phyloP scores from a whole-genome alignment of 1,140 invertebrate species.

The Schlechtendalia chinensis region DNA sequence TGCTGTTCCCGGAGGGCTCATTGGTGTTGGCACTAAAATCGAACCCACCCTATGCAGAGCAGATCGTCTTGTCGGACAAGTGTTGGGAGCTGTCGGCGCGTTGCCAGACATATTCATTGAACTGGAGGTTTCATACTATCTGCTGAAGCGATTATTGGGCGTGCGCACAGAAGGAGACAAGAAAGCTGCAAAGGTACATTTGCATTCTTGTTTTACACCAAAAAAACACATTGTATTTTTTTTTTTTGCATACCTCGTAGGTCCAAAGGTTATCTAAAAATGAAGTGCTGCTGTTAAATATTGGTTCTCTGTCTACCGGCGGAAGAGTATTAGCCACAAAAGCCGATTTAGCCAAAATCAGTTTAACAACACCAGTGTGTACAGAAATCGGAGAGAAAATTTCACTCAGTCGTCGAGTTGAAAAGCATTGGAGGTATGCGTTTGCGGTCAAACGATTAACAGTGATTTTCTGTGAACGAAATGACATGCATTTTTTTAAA shows the following conservation, averaged over 20 bases:
- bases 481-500: background rate
- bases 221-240: background rate
- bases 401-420: constrained; percentile 93
- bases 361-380: constrained; percentile 95
- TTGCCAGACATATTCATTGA: constrained; percentile 97
- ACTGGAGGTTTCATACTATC: constrained; percentile 96
- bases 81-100: constrained; percentile 94
- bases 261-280: constrained; percentile 83
- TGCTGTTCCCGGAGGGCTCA: constrained; percentile 97
- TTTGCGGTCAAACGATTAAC: background rate
- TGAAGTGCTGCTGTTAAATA: constrained; percentile 96
- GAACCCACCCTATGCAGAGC: constrained; percentile 97
- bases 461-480: no score
- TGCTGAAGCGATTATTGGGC: constrained; percentile 90
- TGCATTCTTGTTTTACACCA: background rate
- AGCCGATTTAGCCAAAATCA: constrained; percentile 96
- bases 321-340: constrained; percentile 94
- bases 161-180: constrained; percentile 98
- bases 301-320: constrained; percentile 97
- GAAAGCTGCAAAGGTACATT: constrained; percentile 88
- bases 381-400: constrained; percentile 99
- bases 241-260: constrained; percentile 56
- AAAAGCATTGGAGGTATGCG: constrained; percentile 94
- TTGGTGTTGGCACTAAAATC: constrained; percentile 98
- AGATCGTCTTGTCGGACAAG: constrained; percentile 97